Base-by-base conservation (phyloP, 2,888 invertebrate genomes). In the Himalopsyche kuldschensis region DNA sequence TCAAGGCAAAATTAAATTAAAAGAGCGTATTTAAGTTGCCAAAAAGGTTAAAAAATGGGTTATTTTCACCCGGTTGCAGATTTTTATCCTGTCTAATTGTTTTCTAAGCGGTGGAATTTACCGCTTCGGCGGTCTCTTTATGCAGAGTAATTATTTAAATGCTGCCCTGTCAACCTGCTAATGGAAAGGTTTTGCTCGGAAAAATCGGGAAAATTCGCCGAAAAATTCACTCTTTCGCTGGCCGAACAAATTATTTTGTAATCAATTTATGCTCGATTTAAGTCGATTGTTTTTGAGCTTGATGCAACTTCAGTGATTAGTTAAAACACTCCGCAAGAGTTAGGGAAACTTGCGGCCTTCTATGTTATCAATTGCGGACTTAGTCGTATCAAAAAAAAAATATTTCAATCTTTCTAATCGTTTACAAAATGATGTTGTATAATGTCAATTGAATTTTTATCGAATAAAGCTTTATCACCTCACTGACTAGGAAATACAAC, bases 11-110 rank as follows among this genome's bases (percentile, higher is more conserved):
- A 85, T 85, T 80, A 85, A 85, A 85, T 85, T 85, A 85, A 83
- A 85, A 76, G 76, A 76, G 75, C 41, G 63, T 77, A 78, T 81
- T 78, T 80, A 83, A 81, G 79, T 79, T 84, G 84, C 84, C 83
- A 77, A 84, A 83, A 85, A 81, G 80, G 83, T 83, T 84, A 82
- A 83, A 85, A 86, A 86, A 84, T 82, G 84, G 84, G 86, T 84
- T 84, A 84, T 86, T 86, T 86, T 86, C 75, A 80, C 84, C 79
- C 84, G 85, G 79, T 86, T 84, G 86, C 86, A 86, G 86, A 86
- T 86, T 86, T 86, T 86, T 86, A 86, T 86, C 86, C 86, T 75
- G 82, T 86, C 86, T 86, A 86, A 86, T 86, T 86, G 85, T 85
- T 86, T 86, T 86, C 84, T 84, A 82, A 84, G 85, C 85, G 84